Evolutionary conservation across 2,113 vertebrate genomes (phyloP).

Genomic region (Phrynosoma platyrhinos): DNA sequence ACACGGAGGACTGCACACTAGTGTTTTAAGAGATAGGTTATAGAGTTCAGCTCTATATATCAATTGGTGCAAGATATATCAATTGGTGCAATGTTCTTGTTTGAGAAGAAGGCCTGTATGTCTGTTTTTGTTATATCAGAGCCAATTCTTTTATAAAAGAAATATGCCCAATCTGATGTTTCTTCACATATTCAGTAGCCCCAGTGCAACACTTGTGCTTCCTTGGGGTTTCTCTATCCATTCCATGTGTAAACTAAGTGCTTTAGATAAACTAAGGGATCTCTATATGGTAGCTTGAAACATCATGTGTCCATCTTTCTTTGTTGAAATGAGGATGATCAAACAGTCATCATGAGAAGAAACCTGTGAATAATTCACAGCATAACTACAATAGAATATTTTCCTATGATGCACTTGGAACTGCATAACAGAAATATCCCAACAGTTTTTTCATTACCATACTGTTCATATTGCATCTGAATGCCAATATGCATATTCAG

Average conservation of each 20-base stretch:
- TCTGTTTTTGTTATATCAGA: neutral
- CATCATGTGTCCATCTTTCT: neutral
- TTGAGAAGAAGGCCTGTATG: neutral
- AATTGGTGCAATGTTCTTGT: neutral
- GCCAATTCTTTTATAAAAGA: neutral
- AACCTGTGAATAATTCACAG: neutral
- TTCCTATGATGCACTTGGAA: neutral
- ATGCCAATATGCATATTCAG: neutral
- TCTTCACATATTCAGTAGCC: neutral
- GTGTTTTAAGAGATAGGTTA: neutral
- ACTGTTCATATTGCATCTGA: neutral
- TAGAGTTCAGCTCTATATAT: neutral
- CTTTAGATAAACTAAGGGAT: neutral
- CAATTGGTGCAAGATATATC: conserved; percentile 9
- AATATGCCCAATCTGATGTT: neutral
- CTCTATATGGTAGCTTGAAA: neutral
- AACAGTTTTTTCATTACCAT: neutral
- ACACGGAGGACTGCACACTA: neutral
- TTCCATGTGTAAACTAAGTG: neutral
- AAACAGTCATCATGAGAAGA: neutral
- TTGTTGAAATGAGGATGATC: neutral
- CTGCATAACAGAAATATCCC: neutral
- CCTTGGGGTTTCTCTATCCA: neutral
- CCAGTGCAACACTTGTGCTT: neutral
- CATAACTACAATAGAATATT: neutral